Evolutionary conservation across 1,140 invertebrate genomes (phyloP), one percentile per base, ranked within the genome.

Genomic region (Vanessa atalanta): DNA sequence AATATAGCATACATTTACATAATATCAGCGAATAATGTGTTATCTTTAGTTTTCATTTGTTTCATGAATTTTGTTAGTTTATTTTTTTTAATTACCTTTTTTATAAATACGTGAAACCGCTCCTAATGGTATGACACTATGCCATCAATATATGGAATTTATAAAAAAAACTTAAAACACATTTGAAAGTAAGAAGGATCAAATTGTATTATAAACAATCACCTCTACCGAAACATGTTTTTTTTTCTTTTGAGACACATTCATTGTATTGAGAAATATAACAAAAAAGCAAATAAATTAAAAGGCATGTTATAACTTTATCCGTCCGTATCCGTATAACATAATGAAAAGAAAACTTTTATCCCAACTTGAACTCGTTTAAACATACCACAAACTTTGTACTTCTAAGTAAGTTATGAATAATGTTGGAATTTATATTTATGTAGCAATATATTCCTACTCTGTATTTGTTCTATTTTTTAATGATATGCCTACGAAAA

Each of bases 261-360:
- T 9, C 23, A 16, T 57, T 0, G 20, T 12, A 20, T 5, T 57
- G 23, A 13, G 9, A 57, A 26, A 57, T 13, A 31, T 26, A 57
- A 16, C 23, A 26, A 57, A 57, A 26, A 57, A 14, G 20, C 55
- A 57, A 57, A 26, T 57, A 57, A 57, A 57, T 57, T 26, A 26
- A 57, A 20, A 57, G 55, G 55, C 55, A 23, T 20, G 20, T 57
- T 23, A 57, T 57, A 26, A 57, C 20, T 57, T 26, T 57, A 57
- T 23, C 55, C 55, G 20, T 43, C 8, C 55, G 20, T 14, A 57
- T 26, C 12, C 16, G 11, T 12, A 26, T 57, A 57, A 57, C 55
- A 57, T 23, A 16, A 11, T 16, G 20, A 26, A 57, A 57, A 57
- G 55, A 57, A 26, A 57, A 57, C 55, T 57, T 57, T 57, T 12